Evolutionary conservation across 2,797 vertebrate species (phyloP), one percentile per base, ranked within the genome.

Genomic region (Darevskia nairensis): DNA sequence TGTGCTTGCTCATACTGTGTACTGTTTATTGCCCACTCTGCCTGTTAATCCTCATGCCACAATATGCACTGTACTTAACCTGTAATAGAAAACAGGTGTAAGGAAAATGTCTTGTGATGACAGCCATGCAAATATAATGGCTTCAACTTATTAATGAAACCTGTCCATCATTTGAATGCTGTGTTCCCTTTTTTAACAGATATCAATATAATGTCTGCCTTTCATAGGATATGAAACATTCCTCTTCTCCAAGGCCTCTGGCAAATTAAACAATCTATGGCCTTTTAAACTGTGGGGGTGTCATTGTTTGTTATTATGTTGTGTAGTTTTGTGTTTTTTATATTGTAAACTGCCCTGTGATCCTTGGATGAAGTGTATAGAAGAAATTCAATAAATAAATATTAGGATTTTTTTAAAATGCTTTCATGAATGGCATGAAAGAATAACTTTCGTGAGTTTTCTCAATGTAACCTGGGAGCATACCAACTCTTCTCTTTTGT

Each of bases 401-500:
- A 55, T 23, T 23, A 64, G 21, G 1, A 59, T 59, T 4, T 59
- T 41, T 76, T 11, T 27, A 27, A 72, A 44, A 23, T 25, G 32
- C 6, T 75, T 4, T 25, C 3, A 44, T 76, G 74, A 76, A 41
- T 41, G 35, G 72, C 19, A 10, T 39, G 19, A 15, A 75, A 75
- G 19, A 39, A 41, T 23, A 21, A 23, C 41, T 41, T 32, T 17
- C 5, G 5, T 74, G 21, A 39, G 72, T 35, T 74, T 74, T 74
- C 35, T 4, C 8, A 74, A 74, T 35, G 15, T 13, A 39, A 74
- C 61, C 6, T 64, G 61, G 85, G 85, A 13, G n/a, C 87, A 77
- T 86, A 72, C 80, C 27, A 88, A 19, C 44, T 79, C 44, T 64
- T 88, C 86, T 69, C 15, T 94, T 74, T 92, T 35, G 4, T 91